Percentiles rank a stretch among this genome's conserved stretches.
These are phyloP conservation scores for Strix occidentalis DNA, from an alignment of 2,797 vertebrate genomes.

Conservation along the genomic window DNA sequence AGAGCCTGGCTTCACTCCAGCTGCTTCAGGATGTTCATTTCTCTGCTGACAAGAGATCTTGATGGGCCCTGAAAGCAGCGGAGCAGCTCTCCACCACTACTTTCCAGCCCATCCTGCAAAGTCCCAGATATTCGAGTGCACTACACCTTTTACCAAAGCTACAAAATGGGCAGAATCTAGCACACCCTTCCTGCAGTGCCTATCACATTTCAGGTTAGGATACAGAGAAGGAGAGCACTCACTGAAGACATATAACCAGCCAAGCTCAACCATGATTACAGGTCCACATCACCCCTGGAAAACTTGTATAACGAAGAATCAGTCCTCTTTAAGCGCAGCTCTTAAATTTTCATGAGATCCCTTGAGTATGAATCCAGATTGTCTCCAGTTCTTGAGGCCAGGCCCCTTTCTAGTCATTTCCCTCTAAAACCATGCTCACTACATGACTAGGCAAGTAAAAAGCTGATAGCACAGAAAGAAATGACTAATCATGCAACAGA, in stretches of 20 bases:
- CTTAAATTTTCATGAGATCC: neutral
- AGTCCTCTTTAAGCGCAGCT: neutral
- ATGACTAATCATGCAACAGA: neutral
- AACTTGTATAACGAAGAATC: neutral
- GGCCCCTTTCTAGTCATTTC: neutral
- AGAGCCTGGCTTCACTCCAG: neutral
- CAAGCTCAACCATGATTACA: neutral
- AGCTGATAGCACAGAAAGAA: neutral
- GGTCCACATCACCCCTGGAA: neutral
- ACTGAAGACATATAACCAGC: neutral
- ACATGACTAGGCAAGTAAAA: conserved; percentile 5
- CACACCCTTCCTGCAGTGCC: neutral
- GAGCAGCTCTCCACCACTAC: neutral
- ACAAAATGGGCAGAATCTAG: neutral
- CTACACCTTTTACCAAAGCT: neutral
- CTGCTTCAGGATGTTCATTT: neutral
- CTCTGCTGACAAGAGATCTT: neutral
- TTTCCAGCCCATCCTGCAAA: neutral
- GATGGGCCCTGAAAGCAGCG: neutral
- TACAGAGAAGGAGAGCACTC: neutral
- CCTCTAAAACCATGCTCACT: neutral
- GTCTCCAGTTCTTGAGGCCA: neutral
- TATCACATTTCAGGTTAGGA: neutral
- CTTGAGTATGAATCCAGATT: neutral
- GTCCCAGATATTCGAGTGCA: neutral